phyloP scores from a whole-genome alignment of 2,888 invertebrate genomes.

The Glaucopsyche alexis region DNA sequence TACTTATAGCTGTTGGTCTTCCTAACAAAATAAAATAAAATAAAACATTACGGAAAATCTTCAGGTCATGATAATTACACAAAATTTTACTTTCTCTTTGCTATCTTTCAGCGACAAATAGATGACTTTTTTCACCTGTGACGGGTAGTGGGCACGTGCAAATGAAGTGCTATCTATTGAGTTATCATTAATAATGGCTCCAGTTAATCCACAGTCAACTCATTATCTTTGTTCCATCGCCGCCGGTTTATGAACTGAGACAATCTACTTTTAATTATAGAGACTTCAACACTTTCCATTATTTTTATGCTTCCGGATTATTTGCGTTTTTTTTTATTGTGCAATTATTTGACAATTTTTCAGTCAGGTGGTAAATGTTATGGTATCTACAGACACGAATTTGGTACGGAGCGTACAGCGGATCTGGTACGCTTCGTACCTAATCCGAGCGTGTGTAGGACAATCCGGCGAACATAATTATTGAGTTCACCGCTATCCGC shows the following conservation, averaged over 20 bases:
- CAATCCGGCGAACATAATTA: not conserved
- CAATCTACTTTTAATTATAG: slow-evolving; percentile 1
- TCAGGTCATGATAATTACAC: no score
- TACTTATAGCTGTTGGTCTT: no score
- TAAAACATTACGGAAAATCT: no score
- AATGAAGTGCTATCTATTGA: slow-evolving; percentile 2
- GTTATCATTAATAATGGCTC: slow-evolving; percentile 23
- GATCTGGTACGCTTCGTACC: no score
- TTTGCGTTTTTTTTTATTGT: not conserved
- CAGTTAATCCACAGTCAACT: slow-evolving; percentile 15
- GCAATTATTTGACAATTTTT: no score
- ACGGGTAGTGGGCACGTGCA: not conserved
- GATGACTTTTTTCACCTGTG: not conserved
- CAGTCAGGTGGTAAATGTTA: no score
- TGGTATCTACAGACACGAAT: no score
- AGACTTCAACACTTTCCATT: not conserved
- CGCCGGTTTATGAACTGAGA: slow-evolving; percentile 8
- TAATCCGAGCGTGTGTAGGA: no score
- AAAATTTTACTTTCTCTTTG: no score
- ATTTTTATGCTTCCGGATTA: not conserved
- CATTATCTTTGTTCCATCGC: slow-evolving; percentile 14
- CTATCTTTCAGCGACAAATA: not conserved
- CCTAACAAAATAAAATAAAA: no score
- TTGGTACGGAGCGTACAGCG: no score
- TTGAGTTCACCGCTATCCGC: no score